Conservation (phyloP, 2,888 invertebrate genomes). For the Monopis laevigella region DNA sequence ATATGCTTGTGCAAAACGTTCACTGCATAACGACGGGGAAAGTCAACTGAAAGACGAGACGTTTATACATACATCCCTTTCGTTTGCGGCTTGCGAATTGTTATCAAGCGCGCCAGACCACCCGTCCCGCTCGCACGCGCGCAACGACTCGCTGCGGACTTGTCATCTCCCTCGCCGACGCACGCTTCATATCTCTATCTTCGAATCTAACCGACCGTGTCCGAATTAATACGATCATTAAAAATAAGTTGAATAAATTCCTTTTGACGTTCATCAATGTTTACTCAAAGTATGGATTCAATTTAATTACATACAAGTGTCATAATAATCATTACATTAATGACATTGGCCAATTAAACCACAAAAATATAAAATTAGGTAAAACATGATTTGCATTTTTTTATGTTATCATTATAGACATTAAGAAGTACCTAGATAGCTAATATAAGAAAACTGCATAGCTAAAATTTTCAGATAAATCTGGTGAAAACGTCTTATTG, state of each 20-base stretch:
- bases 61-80: conserved; percentile 65
- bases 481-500: too few relatives aligned
- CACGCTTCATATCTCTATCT: conserved; percentile 1
- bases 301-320: too few relatives aligned
- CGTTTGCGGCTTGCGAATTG: conserved; percentile 25
- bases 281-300: too few relatives aligned
- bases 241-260: conserved; percentile 3
- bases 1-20: conserved; percentile 61
- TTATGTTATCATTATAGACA: too few relatives aligned
- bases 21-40: conserved; percentile 65
- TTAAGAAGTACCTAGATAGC: too few relatives aligned
- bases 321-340: too few relatives aligned
- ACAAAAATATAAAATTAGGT: too few relatives aligned
- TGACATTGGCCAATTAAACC: too few relatives aligned
- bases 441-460: too few relatives aligned
- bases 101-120: conserved; percentile 5
- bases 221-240: conserved; percentile 3
- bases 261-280: neutral
- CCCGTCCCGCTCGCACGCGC: conserved; percentile 2
- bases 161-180: neutral
- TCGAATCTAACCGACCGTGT: neutral
- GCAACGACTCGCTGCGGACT: conserved; percentile 1
- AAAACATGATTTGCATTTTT: too few relatives aligned
- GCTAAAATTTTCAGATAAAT: too few relatives aligned
- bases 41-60: conserved; percentile 68